Evolutionary conservation across 1,140 invertebrate species (phyloP), one percentile per base, ranked within the genome.

Genomic region (Thaumetopoea pityocampa): DNA sequence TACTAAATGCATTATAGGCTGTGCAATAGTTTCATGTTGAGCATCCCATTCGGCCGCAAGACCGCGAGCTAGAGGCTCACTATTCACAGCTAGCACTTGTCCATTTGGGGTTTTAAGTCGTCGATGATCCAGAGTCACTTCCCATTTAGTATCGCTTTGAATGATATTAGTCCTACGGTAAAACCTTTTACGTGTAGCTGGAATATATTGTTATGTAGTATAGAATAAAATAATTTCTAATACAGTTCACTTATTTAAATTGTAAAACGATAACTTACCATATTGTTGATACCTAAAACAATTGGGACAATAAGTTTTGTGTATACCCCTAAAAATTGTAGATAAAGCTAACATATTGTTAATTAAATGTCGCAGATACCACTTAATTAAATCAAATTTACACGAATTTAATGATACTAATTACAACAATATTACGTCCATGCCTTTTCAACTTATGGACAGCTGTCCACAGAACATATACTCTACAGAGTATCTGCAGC

Each of bases 11-110:
- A 98, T 98, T 35, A 87, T 89, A 41, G 91, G 90, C 60, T 90
- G 90, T 38, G 92, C 81, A 40, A 99, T 94, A 40, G 86, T 86
- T 19, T 93, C 88, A 46, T 90, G 89, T 72, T 98, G 96, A n/a
- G 90, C 84, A 60, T 95, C 90, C 94, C 97, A 99, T 88, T 99
- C 97, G 28, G 92, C 89, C 2, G 96, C 95, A 20, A 99, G 89
- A 7, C 94, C 95, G 37, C 97, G 85, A 7, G 97, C 97, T 18
- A 99, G 79, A n/a, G 91, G 89, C 85, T 98, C 94, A 80, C 89
- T 96, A 14, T 91, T 87, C 0, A 98, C 90, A 59, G 88, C 86
- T 57, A 98, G 92, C 6, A 92, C 63, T 38, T 89, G 87, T 3
- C 95, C 95, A 62, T 89, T 89, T 0, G 96, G 96, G 16, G 96